Evolutionary conservation across 2,113 vertebrate genomes (phyloP).

Genomic region (Delphinus delphis): DNA sequence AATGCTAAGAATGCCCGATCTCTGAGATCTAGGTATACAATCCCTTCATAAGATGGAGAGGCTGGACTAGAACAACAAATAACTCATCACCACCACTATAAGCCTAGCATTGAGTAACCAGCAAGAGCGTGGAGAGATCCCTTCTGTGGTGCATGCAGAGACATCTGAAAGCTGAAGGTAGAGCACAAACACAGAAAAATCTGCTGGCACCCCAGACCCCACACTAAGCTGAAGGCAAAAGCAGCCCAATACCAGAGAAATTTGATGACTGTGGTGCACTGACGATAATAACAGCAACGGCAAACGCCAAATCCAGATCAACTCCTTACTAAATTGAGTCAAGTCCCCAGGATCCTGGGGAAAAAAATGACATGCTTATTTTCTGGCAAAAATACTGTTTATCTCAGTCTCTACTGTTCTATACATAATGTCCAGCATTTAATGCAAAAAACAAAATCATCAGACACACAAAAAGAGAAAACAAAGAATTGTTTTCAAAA

Average conservation of each 20-base stretch:
- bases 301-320: not conserved
- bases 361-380: not conserved
- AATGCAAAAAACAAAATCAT: not conserved
- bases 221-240: not conserved
- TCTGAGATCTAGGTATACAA: not conserved
- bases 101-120: not conserved
- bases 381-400: not conserved
- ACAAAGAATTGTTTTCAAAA: not conserved
- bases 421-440: not conserved
- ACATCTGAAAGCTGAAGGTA: not conserved
- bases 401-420: not conserved
- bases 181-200: not conserved
- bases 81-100: not conserved
- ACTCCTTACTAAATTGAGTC: not conserved
- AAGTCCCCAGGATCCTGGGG: not conserved
- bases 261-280: accelerated
- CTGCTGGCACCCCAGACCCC: not conserved
- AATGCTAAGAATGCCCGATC: not conserved
- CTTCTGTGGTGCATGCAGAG: not conserved
- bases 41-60: not conserved
- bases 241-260: not conserved
- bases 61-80: not conserved
- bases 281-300: not conserved
- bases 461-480: not conserved
- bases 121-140: not conserved